Conservation (phyloP, 2,888 invertebrate genomes). For the Cynaeus angustus region DNA sequence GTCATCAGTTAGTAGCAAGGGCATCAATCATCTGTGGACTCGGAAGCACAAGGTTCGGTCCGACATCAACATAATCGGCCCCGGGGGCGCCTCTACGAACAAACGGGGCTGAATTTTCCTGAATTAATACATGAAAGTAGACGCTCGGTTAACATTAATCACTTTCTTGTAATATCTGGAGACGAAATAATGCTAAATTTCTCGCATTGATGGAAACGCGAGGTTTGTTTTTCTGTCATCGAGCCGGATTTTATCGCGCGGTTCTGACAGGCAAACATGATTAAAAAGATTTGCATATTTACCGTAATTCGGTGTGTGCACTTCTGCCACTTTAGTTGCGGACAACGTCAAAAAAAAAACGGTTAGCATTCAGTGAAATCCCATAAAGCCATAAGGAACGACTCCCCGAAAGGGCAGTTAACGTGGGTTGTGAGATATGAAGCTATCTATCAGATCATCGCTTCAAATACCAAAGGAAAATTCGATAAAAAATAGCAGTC, state of each 20-base stretch:
- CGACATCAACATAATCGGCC: slow-evolving; percentile 50
- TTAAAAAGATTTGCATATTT: slow-evolving; percentile 40
- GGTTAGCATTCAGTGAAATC: no score
- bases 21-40: slow-evolving; percentile 51
- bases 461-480: neutral
- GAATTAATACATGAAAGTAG: slow-evolving; percentile 29
- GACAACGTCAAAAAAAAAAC: neutral
- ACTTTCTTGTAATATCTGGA: neutral
- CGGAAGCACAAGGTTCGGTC: slow-evolving; percentile 46
- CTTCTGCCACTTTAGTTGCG: no score
- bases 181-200: slow-evolving; percentile 20
- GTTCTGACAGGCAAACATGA: slow-evolving; percentile 10
- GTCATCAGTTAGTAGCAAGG: slow-evolving; percentile 45
- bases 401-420: no score
- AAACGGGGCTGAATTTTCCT: slow-evolving; percentile 31
- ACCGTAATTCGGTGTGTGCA: no score
- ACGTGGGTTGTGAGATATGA: neutral
- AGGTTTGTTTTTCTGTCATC: neutral
- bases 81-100: slow-evolving; percentile 36
- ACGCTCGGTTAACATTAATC: slow-evolving; percentile 23
- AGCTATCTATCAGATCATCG: slow-evolving; percentile 1
- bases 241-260: neutral
- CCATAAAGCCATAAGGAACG: no score
- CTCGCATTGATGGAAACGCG: neutral
- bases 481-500: neutral